Evolutionary conservation across 2,113 vertebrate genomes (phyloP), one percentile per base, ranked within the genome.

Genomic region (Callocephalon fimbriatum): DNA sequence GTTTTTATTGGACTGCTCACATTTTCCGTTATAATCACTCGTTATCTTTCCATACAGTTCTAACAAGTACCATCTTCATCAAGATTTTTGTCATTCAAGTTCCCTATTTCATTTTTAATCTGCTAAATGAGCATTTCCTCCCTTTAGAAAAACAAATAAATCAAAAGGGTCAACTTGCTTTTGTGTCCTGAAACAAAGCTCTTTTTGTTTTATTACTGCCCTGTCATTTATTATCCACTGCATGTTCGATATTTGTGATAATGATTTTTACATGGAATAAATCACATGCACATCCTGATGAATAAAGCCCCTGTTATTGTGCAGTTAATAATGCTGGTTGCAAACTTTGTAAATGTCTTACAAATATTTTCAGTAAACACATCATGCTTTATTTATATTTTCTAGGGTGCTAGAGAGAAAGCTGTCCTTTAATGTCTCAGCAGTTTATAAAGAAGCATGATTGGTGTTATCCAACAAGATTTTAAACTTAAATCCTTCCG

Each of bases 191-290:
- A 86, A 88, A 98, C 74, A 91, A 96, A 90, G 82, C 74, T 81
- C 66, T 68, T 95, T 94, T 96, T 97, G 89, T 96, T 87, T 96
- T 77, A 51, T 84, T 88, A 77, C 83, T 95, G 81, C 61, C 67
- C 53, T 67, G 76, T 83, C 70, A 58, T 81, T 93, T 96, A 90
- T 93, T 96, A 85, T 47, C 80, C 86, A 50, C 50, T 63, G 88
- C 32, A 42, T 76, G 86, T 91, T 93, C 10, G 25, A 90, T 96
- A 95, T 91, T 88, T 66, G 58, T 77, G 95, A 96, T 95, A 93
- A 97, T 10, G 77, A 47, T 88, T 98, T 96, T 97, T 97, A 94
- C 91, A 95, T 27, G 32, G 85, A 96, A 96, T 93, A 94, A 95
- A 95, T 91, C 89, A 83, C 90, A 87, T 35, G 56, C 0, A 6